Evolutionary conservation across 2,888 invertebrate species (phyloP).

Genomic region (Tethea ocularis): DNA sequence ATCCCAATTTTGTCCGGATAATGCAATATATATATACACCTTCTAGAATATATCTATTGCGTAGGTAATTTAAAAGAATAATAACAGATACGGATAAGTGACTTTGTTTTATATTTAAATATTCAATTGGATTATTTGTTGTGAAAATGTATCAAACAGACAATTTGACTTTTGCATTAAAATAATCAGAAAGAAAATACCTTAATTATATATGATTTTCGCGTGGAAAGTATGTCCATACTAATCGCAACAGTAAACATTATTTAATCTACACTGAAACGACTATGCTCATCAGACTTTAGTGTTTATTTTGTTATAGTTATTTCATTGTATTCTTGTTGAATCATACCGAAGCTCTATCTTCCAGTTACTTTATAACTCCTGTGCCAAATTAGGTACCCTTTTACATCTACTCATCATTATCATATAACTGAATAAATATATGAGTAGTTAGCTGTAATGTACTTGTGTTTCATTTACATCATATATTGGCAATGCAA

Average conservation of each 20-base stretch:
- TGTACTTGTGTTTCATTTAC: constrained; percentile 71
- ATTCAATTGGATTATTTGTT: too few relatives aligned
- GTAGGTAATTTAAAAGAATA: too few relatives aligned
- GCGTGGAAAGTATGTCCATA: not conserved
- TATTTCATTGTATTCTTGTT: constrained; percentile 23
- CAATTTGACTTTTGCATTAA: not conserved
- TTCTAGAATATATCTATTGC: too few relatives aligned
- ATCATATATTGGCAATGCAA: constrained; percentile 72
- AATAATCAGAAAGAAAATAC: not conserved
- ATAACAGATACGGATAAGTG: too few relatives aligned
- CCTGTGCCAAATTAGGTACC: constrained; percentile 78
- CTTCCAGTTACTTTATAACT: constrained; percentile 35
- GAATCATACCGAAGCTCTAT: constrained; percentile 28
- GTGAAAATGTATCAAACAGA: too few relatives aligned
- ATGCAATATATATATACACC: too few relatives aligned
- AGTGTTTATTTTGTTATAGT: constrained; percentile 24
- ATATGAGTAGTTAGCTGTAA: constrained; percentile 79
- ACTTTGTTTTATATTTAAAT: too few relatives aligned
- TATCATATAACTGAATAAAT: constrained; percentile 61
- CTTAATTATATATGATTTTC: not conserved
- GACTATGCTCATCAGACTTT: constrained; percentile 25
- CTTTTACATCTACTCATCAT: constrained; percentile 51
- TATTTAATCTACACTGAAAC: not conserved
- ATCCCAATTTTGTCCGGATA: too few relatives aligned
- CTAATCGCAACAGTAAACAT: not conserved